These are phyloP conservation scores for Melanotaenia nigrans DNA, from an alignment of 2,797 vertebrate species.

Conservation along the genomic window DNA sequence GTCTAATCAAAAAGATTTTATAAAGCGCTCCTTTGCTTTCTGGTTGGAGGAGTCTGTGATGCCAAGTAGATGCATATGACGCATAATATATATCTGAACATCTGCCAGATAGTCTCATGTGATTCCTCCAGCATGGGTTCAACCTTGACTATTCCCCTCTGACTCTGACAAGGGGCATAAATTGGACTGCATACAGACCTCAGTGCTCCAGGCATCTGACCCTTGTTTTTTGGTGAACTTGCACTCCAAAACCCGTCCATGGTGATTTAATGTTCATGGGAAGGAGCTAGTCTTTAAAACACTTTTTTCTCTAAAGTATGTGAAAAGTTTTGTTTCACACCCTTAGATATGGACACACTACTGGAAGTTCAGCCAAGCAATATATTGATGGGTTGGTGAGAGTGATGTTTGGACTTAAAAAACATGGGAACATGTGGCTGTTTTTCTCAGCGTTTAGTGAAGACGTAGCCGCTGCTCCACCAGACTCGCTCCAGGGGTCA, in stretches of 20 bases:
- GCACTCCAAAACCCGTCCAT: background rate
- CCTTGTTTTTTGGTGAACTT: constrained; percentile 27
- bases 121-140: constrained; percentile 11
- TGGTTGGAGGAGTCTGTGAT: background rate
- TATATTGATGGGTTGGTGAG: constrained; percentile 36
- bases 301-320: constrained; percentile 4
- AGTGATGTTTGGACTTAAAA: constrained; percentile 2
- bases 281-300: constrained; percentile 15
- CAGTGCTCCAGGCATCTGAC: constrained; percentile 42
- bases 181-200: constrained; percentile 19
- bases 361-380: constrained; percentile 42
- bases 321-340: constrained; percentile 24
- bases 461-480: constrained; percentile 52
- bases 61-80: background rate
- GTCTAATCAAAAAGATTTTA: background rate
- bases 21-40: background rate
- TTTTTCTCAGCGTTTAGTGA: constrained; percentile 6
- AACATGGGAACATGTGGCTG: constrained; percentile 4
- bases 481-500: constrained; percentile 67
- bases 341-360: constrained; percentile 17
- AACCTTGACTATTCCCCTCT: constrained; percentile 43
- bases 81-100: constrained; percentile 16
- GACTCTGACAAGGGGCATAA: constrained; percentile 41
- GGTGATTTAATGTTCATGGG: constrained; percentile 24
- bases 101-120: constrained; percentile 28